A percentile compares a stretch with the other conserved stretches of the same genome.
phyloP scores from a whole-genome alignment of 2,797 vertebrate genomes.

The Enteromius treurensis region DNA sequence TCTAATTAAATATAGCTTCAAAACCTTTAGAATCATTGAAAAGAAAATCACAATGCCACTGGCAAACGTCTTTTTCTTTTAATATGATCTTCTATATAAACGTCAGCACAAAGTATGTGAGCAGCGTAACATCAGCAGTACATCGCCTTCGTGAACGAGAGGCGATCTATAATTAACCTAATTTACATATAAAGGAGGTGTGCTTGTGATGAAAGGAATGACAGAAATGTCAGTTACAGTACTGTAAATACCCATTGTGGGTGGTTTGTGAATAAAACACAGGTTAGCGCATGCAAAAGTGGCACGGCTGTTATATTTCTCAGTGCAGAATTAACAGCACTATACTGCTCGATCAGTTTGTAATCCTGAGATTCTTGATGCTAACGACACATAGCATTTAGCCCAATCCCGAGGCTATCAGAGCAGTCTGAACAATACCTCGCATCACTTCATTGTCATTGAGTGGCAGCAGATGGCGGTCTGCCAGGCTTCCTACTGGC shows the following conservation, averaged over 20 bases:
- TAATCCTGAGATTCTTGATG: not conserved
- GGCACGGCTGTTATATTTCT: not conserved
- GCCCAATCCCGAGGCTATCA: not conserved
- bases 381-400: slow-evolving; percentile 11
- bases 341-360: not conserved
- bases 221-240: not conserved
- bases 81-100: too few relatives aligned
- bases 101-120: not conserved
- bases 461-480: slow-evolving; percentile 19
- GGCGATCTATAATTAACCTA: not conserved
- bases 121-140: not conserved
- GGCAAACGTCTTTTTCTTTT: not conserved
- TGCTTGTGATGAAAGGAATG: not conserved
- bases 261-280: not conserved
- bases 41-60: not conserved
- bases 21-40: not conserved
- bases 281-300: not conserved
- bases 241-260: not conserved
- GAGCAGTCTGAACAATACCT: not conserved
- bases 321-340: not conserved
- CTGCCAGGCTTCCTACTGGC: slow-evolving; percentile 32
- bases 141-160: not conserved
- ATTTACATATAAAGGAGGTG: not conserved
- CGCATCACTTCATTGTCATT: not conserved
- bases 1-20: not conserved